phyloP scores from a whole-genome alignment of 2,113 vertebrate species.

The Synchiropus splendidus region DNA sequence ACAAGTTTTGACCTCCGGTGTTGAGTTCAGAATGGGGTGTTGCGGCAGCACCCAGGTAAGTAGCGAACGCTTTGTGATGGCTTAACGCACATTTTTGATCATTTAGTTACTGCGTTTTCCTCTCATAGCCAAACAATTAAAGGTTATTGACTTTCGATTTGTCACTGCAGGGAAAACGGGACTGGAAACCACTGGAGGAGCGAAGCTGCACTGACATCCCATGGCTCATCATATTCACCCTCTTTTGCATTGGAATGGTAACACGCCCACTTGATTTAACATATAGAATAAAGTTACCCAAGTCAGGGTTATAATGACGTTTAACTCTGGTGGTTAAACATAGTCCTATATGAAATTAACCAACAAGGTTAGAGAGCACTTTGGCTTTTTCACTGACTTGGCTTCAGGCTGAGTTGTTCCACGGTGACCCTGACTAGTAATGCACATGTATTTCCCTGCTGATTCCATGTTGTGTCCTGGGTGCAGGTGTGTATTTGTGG shows the following conservation, averaged over 20 bases:
- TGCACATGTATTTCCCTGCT: too few species aligned
- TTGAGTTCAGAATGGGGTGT: neutral
- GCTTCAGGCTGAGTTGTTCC: too few species aligned
- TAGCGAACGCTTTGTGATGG: too few species aligned
- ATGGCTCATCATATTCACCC: conserved; percentile 82
- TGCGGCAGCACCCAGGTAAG: conserved; percentile 3
- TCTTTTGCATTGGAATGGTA: conserved; percentile 95
- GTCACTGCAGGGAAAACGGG: conserved; percentile 72
- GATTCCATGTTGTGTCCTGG: too few species aligned
- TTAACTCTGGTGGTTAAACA: too few species aligned
- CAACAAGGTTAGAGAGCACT: too few species aligned
- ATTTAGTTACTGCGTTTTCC: neutral
- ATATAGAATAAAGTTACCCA: too few species aligned
- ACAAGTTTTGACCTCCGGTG: neutral
- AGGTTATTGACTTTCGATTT: conserved; percentile 15
- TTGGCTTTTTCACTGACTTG: too few species aligned
- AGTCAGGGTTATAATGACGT: too few species aligned
- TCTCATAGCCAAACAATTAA: neutral
- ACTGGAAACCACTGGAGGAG: conserved; percentile 91
- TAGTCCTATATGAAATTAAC: too few species aligned
- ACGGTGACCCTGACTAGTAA: too few species aligned
- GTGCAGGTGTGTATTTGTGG: conserved; percentile 84
- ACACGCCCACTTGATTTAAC: conserved; percentile 20
- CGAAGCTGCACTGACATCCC: conserved; percentile 89
- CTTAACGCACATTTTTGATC: neutral